Evolutionary conservation across 2,888 invertebrate species (phyloP).

Genomic region (Keiferia lycopersicella): DNA sequence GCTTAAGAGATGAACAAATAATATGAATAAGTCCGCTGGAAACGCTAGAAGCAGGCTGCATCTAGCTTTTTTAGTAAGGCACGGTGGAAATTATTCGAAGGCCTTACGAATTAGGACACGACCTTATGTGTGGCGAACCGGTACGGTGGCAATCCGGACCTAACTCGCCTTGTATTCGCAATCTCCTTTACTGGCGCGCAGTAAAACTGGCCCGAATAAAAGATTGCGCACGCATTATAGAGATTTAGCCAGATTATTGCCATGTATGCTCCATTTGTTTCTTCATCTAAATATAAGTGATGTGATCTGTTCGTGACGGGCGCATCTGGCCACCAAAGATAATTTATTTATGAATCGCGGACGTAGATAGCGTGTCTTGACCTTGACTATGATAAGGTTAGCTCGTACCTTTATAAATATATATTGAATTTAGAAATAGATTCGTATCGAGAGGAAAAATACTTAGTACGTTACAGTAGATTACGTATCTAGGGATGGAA

Average conservation of each 20-base stretch:
- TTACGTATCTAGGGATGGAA: no score
- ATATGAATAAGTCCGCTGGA: no score
- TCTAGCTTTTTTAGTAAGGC: no score
- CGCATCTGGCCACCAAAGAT: constrained; percentile 51
- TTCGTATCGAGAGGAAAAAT: not conserved
- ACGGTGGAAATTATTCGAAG: no score
- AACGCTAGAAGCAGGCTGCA: no score
- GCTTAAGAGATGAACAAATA: no score
- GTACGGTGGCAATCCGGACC: no score
- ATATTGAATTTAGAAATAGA: constrained; percentile 37
- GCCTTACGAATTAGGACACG: no score
- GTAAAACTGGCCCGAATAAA: constrained; percentile 51
- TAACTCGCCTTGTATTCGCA: constrained; percentile 37
- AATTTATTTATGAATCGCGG: constrained; percentile 58
- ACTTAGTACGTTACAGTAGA: not conserved
- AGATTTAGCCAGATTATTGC: constrained; percentile 51
- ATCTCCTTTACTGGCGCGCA: constrained; percentile 48
- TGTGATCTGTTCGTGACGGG: constrained; percentile 42
- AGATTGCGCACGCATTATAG: constrained; percentile 45
- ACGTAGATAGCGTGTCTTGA: constrained; percentile 46
- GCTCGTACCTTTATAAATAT: constrained; percentile 38
- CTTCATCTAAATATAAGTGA: constrained; percentile 49
- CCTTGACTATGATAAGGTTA: constrained; percentile 46
- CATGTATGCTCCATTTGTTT: constrained; percentile 50
- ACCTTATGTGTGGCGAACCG: no score